phyloP scores from a whole-genome alignment of 2,797 vertebrate genomes.

The Iguana delicatissima region DNA sequence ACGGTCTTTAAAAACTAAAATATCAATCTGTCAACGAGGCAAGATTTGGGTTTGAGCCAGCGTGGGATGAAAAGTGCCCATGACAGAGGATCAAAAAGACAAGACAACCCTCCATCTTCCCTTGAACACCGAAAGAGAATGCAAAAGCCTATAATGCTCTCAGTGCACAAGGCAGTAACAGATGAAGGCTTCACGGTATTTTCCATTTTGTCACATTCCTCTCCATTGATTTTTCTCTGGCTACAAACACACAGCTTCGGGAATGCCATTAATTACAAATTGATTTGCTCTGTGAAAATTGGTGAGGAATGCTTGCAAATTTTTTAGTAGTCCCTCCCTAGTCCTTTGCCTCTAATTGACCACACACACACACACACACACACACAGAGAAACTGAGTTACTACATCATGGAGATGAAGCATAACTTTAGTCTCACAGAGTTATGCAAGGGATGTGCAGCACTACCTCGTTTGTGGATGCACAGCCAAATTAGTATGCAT shows the following conservation, averaged over 20 bases:
- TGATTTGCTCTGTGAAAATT: conserved; percentile 29
- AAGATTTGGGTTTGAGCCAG: neutral
- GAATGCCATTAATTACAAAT: conserved; percentile 65
- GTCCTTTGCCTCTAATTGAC: neutral
- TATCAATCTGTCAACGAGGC: neutral
- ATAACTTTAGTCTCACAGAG: too few species aligned
- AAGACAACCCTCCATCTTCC: neutral
- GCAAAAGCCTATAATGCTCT: conserved; percentile 30
- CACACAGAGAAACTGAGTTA: neutral
- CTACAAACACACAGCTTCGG: conserved; percentile 63
- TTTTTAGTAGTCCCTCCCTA: neutral
- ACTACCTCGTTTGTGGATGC: too few species aligned
- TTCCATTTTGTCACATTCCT: conserved; percentile 71
- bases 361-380: too few species aligned
- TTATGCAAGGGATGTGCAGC: too few species aligned
- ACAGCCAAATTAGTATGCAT: too few species aligned
- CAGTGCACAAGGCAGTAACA: conserved; percentile 17
- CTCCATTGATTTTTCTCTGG: conserved; percentile 65
- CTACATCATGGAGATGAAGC: too few species aligned
- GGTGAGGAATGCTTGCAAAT: neutral
- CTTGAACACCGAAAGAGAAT: fast-evolving
- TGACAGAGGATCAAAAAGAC: neutral
- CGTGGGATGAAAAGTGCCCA: fast-evolving
- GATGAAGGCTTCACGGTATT: conserved; percentile 54
- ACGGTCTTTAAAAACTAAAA: neutral